Evolutionary conservation across 2,797 vertebrate species (phyloP), one percentile per base, ranked within the genome.

Genomic region (Ptychadena robeensis): DNA sequence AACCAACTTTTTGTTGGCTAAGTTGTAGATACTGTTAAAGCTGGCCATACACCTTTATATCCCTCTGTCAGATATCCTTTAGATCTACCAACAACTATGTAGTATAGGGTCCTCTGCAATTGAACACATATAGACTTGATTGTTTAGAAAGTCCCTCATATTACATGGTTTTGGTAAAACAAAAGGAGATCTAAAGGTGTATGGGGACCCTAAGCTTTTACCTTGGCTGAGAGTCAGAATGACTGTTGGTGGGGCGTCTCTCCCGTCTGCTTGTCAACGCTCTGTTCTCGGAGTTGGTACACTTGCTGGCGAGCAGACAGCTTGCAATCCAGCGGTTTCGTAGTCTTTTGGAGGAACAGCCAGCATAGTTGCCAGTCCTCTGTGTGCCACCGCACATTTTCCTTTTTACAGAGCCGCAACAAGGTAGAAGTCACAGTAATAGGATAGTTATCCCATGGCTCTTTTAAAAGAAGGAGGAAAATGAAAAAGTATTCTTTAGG

Each of bases 331-430:
- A 83, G 61, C 73, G 75, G 35, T 61, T 85, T 66, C 82, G 82
- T 66, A 82, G 74, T 3, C 81, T 79, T 35, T 86, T 86, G 38
- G 69, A 80, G 61, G 79, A 86, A 86, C 53, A 70, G 22, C 32
- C 82, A 18, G 85, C 79, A 75, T 32, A 48, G 79, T 69, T 86
- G 59, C 89, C 27, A 82, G 86, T 74, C 85, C 89, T 92, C 61
- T 88, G 82, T 0, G 90, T 86, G 74, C 92, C 89, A 4, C 94
- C 92, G 72, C 93, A 94, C 93, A 94, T 94, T 80, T 87, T 89
- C 67, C 1, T 53, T 8, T 73, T 67, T 5, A 1, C 34, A 12
- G 35, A 63, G 3, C 15, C 18, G 10, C 63, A 67, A 67, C 27
- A 7, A 31, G 22, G 53, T 25, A 59, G 1, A 25, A 25, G 14